A percentile compares a stretch with the other conserved stretches of the same genome.
phyloP scores from a whole-genome alignment of 2,797 vertebrate genomes.

The Syngnathus rostellatus region DNA sequence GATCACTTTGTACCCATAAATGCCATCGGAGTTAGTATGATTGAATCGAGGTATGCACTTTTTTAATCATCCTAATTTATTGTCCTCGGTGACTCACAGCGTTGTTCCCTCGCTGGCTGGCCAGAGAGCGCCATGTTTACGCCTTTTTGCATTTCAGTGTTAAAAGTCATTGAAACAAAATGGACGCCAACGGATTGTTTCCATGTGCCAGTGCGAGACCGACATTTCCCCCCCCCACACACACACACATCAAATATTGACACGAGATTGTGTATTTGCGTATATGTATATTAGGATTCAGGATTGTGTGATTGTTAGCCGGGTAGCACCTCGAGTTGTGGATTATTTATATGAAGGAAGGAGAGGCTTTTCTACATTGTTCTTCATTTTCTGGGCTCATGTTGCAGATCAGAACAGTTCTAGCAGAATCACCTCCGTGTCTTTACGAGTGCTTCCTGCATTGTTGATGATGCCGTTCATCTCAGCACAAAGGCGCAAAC shows the following conservation, averaged over 20 bases:
- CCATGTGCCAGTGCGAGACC: conserved; percentile 38
- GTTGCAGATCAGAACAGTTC: conserved; percentile 33
- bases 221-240: conserved; percentile 34
- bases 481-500: conserved; percentile 37
- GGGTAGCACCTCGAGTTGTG: conserved; percentile 49
- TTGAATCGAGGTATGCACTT: not conserved
- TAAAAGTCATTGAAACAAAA: conserved; percentile 46
- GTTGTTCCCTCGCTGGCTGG: conserved; percentile 74
- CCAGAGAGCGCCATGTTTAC: conserved; percentile 67
- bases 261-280: conserved; percentile 56
- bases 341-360: conserved; percentile 73
- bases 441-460: conserved; percentile 60
- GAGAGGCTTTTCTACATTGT: conserved; percentile 28
- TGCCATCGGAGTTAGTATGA: not conserved
- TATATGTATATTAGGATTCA: conserved; percentile 70
- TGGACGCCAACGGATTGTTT: conserved; percentile 42
- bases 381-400: conserved; percentile 46
- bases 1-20: not conserved
- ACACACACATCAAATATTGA: conserved; percentile 50
- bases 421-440: conserved; percentile 52
- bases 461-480: conserved; percentile 44
- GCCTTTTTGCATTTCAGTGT: conserved; percentile 62
- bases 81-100: conserved; percentile 54
- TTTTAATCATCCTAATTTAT: not conserved
- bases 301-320: conserved; percentile 61